phyloP scores from a whole-genome alignment of 2,888 invertebrate genomes.

The Scaptomyza tumidula region DNA sequence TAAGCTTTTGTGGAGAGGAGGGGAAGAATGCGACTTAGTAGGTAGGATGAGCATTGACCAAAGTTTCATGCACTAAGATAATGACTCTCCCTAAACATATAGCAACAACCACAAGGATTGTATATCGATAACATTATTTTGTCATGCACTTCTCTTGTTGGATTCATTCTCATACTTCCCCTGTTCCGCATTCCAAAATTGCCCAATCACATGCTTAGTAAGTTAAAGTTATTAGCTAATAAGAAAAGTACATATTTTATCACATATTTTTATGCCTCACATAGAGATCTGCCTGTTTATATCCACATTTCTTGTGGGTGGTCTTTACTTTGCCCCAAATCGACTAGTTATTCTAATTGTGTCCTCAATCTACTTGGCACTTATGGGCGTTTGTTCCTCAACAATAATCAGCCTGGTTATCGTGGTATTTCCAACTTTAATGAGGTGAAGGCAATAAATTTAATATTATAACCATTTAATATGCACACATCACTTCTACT shows the following conservation, averaged over 20 bases:
- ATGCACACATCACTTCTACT: background rate
- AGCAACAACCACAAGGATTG: conserved; percentile 40
- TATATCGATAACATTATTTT: conserved; percentile 67
- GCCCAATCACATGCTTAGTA: conserved; percentile 63
- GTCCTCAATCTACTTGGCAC: conserved; percentile 85
- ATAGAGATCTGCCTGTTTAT: conserved; percentile 83
- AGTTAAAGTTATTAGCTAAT: conserved; percentile 26
- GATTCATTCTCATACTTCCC: conserved; percentile 49
- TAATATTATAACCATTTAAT: background rate
- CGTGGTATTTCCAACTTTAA: conserved; percentile 79
- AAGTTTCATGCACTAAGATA: conserved; percentile 55
- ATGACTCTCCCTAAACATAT: conserved; percentile 23
- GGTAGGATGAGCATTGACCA: conserved; percentile 50
- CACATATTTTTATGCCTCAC: background rate
- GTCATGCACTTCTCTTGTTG: conserved; percentile 48
- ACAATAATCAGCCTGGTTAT: conserved; percentile 73
- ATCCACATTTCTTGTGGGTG: conserved; percentile 85
- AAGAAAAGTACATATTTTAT: too few species aligned
- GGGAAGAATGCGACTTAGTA: conserved; percentile 58
- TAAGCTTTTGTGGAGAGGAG: background rate
- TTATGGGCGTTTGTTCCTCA: conserved; percentile 76
- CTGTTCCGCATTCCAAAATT: conserved; percentile 54
- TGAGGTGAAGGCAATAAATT: conserved; percentile 66
- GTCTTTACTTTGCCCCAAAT: conserved; percentile 86
- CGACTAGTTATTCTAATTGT: conserved; percentile 85